phyloP scores from a whole-genome alignment of 1,140 invertebrate genomes.

The Palaemon carinicauda region DNA sequence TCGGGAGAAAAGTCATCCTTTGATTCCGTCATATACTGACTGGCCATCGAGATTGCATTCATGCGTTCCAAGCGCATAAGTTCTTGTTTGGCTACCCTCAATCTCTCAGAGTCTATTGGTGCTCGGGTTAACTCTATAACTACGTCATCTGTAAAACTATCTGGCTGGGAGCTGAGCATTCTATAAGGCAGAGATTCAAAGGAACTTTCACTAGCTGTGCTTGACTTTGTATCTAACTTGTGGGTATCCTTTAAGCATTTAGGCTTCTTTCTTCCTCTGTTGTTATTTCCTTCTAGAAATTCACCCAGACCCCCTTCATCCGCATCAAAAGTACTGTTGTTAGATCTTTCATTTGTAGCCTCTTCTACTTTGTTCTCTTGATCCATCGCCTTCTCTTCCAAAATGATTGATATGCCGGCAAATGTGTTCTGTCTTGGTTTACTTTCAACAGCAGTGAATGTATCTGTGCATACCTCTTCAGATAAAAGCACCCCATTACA shows the following conservation, averaged over 20 bases:
- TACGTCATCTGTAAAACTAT: conserved; percentile 39
- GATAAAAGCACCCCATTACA: neutral
- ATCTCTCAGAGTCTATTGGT: conserved; percentile 19
- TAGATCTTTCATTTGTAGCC: neutral
- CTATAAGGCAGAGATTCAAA: conserved; percentile 49
- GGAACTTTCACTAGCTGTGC: conserved; percentile 48
- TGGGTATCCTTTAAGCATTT: conserved; percentile 31
- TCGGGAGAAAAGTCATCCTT: conserved; percentile 3
- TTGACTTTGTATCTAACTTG: conserved; percentile 45
- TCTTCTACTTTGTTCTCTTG: neutral
- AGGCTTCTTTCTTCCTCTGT: conserved; percentile 12
- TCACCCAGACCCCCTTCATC: neutral
- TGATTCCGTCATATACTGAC: neutral
- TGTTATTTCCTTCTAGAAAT: neutral
- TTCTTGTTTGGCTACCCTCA: conserved; percentile 25
- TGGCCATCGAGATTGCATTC: conserved; percentile 33
- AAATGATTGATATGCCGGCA: neutral
- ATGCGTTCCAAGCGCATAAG: conserved; percentile 36
- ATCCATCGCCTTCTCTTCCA: neutral
- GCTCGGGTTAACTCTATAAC: conserved; percentile 31
- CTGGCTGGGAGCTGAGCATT: conserved; percentile 38
- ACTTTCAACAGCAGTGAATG: neutral
- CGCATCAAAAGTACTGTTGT: no score
- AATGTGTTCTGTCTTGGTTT: neutral
- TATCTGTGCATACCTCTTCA: neutral